Conservation (phyloP, 2,113 vertebrate genomes). For the Apeltes quadracus region DNA sequence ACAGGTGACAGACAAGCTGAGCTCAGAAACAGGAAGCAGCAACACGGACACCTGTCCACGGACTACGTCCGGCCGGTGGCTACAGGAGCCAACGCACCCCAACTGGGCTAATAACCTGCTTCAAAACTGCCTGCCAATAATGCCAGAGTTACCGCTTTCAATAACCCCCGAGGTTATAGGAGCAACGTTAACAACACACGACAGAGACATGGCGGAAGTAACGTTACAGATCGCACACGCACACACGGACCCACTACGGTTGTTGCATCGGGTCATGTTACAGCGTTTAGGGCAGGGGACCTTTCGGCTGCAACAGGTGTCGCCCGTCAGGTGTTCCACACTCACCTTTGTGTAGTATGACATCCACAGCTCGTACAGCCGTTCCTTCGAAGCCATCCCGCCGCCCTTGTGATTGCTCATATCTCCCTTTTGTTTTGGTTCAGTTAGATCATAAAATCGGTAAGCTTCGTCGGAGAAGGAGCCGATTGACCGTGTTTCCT, state of each 20-base stretch:
- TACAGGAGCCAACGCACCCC: slow-evolving; percentile 12
- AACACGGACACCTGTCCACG: slow-evolving; percentile 56
- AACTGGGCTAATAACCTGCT: not conserved
- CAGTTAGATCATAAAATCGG: slow-evolving; percentile 45
- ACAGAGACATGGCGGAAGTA: not conserved
- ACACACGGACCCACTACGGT: not conserved
- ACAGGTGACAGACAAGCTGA: not conserved
- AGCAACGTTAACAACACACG: not conserved
- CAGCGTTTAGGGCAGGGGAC: slow-evolving; percentile 40
- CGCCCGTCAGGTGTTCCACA: slow-evolving; percentile 57
- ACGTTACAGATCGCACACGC: not conserved
- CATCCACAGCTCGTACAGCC: slow-evolving; percentile 92
- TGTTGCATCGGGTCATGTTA: not conserved
- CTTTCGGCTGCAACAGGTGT: slow-evolving; percentile 71
- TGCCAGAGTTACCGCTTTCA: not conserved
- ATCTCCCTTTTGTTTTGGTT: slow-evolving; percentile 25
- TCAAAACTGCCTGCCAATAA: not conserved
- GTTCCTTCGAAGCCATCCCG: slow-evolving; percentile 89
- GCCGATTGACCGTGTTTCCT: slow-evolving; percentile 57
- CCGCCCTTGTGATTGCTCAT: slow-evolving; percentile 63
- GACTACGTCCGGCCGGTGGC: too few relatives aligned
- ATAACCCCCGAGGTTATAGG: not conserved
- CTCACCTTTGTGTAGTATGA: slow-evolving; percentile 92
- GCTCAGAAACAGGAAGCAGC: slow-evolving; percentile 68
- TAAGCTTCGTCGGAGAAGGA: slow-evolving; percentile 14